Evolutionary conservation across 2,113 vertebrate genomes (phyloP).

Genomic region (Apistogramma diplotaenia): DNA sequence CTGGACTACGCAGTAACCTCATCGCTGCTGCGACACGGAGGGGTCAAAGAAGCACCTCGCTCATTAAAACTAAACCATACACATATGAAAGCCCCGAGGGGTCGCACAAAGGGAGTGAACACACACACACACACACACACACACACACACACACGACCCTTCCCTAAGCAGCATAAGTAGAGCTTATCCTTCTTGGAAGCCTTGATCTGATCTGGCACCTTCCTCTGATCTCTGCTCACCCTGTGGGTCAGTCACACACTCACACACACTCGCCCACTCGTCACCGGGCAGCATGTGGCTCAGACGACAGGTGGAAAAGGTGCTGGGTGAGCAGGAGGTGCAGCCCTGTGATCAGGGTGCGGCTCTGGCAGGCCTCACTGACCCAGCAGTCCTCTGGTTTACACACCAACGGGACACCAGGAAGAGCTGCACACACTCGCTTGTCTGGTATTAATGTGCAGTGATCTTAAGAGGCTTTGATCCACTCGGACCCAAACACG

Average conservation of each 20-base stretch:
- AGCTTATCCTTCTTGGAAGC: constrained; percentile 65
- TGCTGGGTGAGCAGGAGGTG: constrained; percentile 40
- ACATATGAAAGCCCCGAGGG: constrained; percentile 12
- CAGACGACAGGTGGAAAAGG: constrained; percentile 53
- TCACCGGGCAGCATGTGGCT: constrained; percentile 26
- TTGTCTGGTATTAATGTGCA: background rate
- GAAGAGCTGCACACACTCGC: background rate
- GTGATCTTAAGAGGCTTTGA: background rate
- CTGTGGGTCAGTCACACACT: constrained; percentile 40
- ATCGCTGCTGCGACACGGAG: background rate
- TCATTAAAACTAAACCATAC: constrained; percentile 55
- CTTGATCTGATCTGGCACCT: constrained; percentile 63
- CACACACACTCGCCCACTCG: background rate
- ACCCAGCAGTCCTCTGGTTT: constrained; percentile 12
- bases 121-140: background rate
- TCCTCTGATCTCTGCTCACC: constrained; percentile 52
- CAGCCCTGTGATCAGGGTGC: constrained; percentile 41
- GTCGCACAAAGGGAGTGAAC: constrained; percentile 6
- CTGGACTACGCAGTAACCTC: constrained; percentile 35
- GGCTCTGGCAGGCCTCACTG: constrained; percentile 22
- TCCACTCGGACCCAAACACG: background rate
- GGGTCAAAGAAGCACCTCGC: constrained; percentile 38
- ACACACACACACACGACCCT: constrained; percentile 7
- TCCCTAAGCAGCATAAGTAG: constrained; percentile 42
- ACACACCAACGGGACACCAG: background rate